A percentile compares a stretch with the other conserved stretches of the same genome.
phyloP scores from a whole-genome alignment of 2,888 invertebrate species.

The Danaus chrysippus region DNA sequence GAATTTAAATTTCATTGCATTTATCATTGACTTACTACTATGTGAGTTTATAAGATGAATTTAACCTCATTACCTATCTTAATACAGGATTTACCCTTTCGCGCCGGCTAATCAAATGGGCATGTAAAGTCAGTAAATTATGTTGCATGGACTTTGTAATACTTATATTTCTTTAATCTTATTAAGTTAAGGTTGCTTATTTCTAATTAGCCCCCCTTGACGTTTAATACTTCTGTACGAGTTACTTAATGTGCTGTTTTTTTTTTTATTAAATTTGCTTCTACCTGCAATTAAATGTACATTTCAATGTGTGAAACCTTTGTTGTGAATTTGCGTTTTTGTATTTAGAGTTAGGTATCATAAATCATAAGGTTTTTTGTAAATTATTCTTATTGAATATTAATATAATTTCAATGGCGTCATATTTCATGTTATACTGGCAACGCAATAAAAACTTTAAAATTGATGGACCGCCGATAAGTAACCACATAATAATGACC shows the following conservation, averaged over 20 bases:
- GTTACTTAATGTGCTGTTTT: slow-evolving; percentile 57
- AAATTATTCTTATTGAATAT: slow-evolving; percentile 23
- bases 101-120: slow-evolving; percentile 79
- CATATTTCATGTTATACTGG: slow-evolving; percentile 6
- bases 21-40: slow-evolving; percentile 43
- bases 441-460: slow-evolving; percentile 4
- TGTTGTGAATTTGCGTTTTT: slow-evolving; percentile 20
- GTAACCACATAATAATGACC: slow-evolving; percentile 1
- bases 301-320: slow-evolving; percentile 15
- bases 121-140: slow-evolving; percentile 78
- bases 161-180: slow-evolving; percentile 65
- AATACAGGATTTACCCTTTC: slow-evolving; percentile 79
- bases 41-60: slow-evolving; percentile 50
- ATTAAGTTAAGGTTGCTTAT: slow-evolving; percentile 65
- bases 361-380: slow-evolving; percentile 27
- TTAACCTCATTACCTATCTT: slow-evolving; percentile 80
- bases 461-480: slow-evolving; percentile 7
- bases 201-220: slow-evolving; percentile 77
- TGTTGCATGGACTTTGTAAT: slow-evolving; percentile 74
- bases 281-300: slow-evolving; percentile 25
- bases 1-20: slow-evolving; percentile 53
- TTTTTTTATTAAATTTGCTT: slow-evolving; percentile 52
- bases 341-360: slow-evolving; percentile 24
- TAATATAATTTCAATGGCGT: slow-evolving; percentile 16
- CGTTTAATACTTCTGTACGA: slow-evolving; percentile 75